Base-by-base conservation (phyloP, 2,888 invertebrate genomes). In the Spicauda simplicius region DNA sequence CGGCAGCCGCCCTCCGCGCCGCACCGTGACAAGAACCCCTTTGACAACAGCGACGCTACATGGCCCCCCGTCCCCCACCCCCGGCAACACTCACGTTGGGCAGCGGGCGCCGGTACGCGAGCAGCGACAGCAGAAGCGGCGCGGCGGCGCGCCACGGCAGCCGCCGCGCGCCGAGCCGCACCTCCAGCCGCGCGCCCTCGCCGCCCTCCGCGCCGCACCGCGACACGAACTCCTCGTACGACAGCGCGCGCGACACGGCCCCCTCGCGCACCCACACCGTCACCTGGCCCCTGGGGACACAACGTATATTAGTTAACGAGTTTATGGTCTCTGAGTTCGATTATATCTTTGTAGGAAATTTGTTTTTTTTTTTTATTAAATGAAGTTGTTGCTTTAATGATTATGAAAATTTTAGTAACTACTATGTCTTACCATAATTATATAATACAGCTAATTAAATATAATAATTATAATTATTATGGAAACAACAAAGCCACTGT, bases 121-220 rank as follows among this genome's bases (percentile, higher is more conserved):
- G 95, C 73, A 97, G 94, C 73, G 98, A 97, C 82, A 98, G 95
- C 78, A 99, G 95, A 82, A 98, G 95, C 54, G 99, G 98, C 70
- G 97, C 97, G 76, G 99, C 99, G 76, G 97, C 96, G 75, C 96
- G 94, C 98, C 98, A 99, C 80, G 97, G 97, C 93, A 97, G 97
- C 89, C 96, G 97, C 92, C 98, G 97, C 77, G 97, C 97, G 79
- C 96, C 96, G 50, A 78, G 73, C 96, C 96, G 78, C 95, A 94
- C 97, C 97, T 98, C 82, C 88, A 97, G 97, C 88, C 77, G 98
- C 94, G 80, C 97, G 96, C 53, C 74, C 45, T 72, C 72, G 95
- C 77, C 98, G 96, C 71, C 37, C 98, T 94, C 94, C 62, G 97
- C 97, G 52, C 64, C 58, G 64, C 64, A 64, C 87, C 97, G 96